Evolutionary conservation across 2,113 vertebrate species (phyloP), one percentile per base, ranked within the genome.

Genomic region (Probosciger aterrimus): DNA sequence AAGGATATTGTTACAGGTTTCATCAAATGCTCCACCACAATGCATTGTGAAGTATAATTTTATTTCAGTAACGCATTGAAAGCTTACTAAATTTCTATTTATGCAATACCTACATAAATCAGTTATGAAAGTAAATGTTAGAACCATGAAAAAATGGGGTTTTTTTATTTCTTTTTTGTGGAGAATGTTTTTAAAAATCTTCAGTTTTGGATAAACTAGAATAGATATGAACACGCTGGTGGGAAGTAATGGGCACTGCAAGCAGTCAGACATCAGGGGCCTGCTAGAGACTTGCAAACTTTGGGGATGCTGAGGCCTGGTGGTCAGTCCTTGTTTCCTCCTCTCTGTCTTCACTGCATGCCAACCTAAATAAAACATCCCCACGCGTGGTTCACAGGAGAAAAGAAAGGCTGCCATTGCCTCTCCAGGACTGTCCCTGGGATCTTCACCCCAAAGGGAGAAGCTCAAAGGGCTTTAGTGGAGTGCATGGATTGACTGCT

Each of bases 401-500:
- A 44, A 88, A 62, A 39, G 15, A 62, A 52, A 80, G 14, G 11
- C 23, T 90, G 43, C 6, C 15, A 11, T 77, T 86, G 16, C 41
- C 14, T 81, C 16, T 18, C 20, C 2, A 2, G n/a, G 5, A 6
- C 7, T 68, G 15, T 41, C 4, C n/a, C 25, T 19, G 8, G 20
- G 30, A 20, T 41, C 14, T 28, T 76, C 35, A 53, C 7, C 18
- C 7, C 13, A 43, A 37, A 47, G 28, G 4, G 12, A 60, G 46
- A 78, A 68, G 18, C 53, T 78, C 33, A 52, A 25, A 67, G 25
- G 15, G 46, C 19, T 37, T 47, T 0, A 13, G 20, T 18, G 19
- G 33, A 76, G 19, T 0, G 0, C 1, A 1, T 67, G 22, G n/a
- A 37, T 16, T 35, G n/a, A 37, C 41, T 55, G 7, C 5, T 74